Evolutionary conservation across 2,888 invertebrate species (phyloP).

Genomic region (Cryptocheilus praepositus): DNA sequence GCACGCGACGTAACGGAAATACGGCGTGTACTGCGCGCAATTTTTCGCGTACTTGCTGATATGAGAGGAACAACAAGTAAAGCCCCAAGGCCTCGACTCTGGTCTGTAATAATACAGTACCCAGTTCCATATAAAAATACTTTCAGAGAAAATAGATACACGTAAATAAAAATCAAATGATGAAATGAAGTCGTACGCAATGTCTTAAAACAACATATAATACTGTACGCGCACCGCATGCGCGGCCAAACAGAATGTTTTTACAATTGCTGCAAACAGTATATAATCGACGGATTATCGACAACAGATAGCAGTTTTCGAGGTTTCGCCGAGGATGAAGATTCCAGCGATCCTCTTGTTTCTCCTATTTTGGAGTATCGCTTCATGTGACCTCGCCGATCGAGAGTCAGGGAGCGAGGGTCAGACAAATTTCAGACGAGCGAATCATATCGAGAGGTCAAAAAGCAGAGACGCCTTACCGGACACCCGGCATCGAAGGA

Average conservation of each 20-base stretch:
- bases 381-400: neutral
- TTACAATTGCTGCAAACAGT: conserved; percentile 41
- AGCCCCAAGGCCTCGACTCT: conserved; percentile 6
- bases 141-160: conserved; percentile 9
- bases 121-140: conserved; percentile 1
- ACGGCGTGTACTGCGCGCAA: neutral
- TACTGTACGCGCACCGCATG: conserved; percentile 1
- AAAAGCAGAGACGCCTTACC: too few relatives aligned
- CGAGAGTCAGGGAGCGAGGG: too few relatives aligned
- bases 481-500: too few relatives aligned
- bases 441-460: too few relatives aligned
- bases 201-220: conserved; percentile 31
- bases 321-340: conserved; percentile 30
- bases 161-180: conserved; percentile 25
- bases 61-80: neutral
- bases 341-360: conserved; percentile 18
- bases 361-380: conserved; percentile 23
- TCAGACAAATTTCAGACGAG: too few relatives aligned
- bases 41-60: neutral
- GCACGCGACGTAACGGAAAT: neutral
- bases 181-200: conserved; percentile 10
- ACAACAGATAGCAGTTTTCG: conserved; percentile 29
- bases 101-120: neutral
- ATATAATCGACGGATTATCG: conserved; percentile 35
- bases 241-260: conserved; percentile 29